These are phyloP conservation scores for Drosophila phalerata DNA, from an alignment of 2,888 invertebrate genomes.

Conservation along the genomic window DNA sequence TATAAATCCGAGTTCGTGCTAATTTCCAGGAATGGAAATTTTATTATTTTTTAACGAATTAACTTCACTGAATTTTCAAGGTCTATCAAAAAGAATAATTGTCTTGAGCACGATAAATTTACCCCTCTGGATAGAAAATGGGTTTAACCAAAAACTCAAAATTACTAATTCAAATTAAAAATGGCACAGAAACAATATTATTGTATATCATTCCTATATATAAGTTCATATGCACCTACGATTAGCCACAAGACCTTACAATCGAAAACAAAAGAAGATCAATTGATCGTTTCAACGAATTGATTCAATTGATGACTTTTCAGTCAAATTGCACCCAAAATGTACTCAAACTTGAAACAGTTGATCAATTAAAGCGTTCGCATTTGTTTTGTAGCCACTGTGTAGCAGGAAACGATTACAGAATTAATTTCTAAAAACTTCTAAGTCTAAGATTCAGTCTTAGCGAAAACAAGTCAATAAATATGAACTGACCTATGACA, in stretches of 20 bases:
- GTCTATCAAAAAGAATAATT: background rate
- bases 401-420: background rate
- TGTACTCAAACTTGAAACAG: constrained; percentile 1
- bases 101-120: too few species aligned
- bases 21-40: background rate
- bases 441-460: too few species aligned
- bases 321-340: constrained; percentile 12
- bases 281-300: constrained; percentile 20
- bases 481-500: constrained; percentile 4
- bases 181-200: too few species aligned
- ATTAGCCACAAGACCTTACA: background rate
- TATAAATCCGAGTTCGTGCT: too few species aligned
- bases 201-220: background rate
- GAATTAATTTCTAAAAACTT: background rate
- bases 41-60: background rate
- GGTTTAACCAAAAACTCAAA: background rate
- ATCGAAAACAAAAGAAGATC: background rate
- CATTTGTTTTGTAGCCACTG: background rate
- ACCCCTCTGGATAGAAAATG: too few species aligned
- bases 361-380: constrained; percentile 1
- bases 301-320: constrained; percentile 18
- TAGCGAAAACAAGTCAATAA: background rate
- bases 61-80: background rate
- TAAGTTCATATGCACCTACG: constrained; percentile 6
- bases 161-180: background rate